Base-by-base conservation (phyloP, 2,797 vertebrate species). In the Gymnothorax reevesii region DNA sequence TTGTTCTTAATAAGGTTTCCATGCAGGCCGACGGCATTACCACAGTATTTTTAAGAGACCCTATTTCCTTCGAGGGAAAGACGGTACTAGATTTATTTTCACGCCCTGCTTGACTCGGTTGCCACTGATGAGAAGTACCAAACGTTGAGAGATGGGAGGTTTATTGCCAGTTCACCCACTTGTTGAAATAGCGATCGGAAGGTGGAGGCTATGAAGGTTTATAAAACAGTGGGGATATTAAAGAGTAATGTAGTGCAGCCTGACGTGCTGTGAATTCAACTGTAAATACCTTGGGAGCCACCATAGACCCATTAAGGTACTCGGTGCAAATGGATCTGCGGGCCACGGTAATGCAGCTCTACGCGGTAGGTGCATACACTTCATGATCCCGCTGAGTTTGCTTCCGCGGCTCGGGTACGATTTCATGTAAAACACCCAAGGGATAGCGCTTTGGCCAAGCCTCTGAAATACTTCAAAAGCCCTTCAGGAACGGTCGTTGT, bases 351-450 rank as follows among this genome's bases (percentile, higher is more conserved):
- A 89, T 88, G 88, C 82, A 84, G 84, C 89, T 86, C 84, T 85
- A 88, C 57, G 69, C 85, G 25, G 85, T 87, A 87, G 88, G 85
- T 60, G 88, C 85, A 85, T 87, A 91, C 92, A 66, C 62, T 22
- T n/a, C 20, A 91, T 89, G 88, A 89, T 88, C 90, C 91, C 91
- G 89, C 87, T 15, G 88, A 89, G 89, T 88, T 86, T 87, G 89
- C 89, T 89, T 86, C 88, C 22, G 89, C 87, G 89, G 64, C 87
- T 87, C 0, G 2, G 0, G 5, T 91, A 91, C 90, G 89, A 90
- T 91, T 87, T 88, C 90, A 84, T n/a, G n/a, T 5, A 49, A 69
- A 57, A 57, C 54, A 66, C 13, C 25, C n/a, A 2, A 17, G 83
- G 52, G 62, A 55, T 8, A 22, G 2, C 17, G 59, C 13, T 59